phyloP scores from a whole-genome alignment of 2,888 invertebrate genomes.

The Boloria euphrosyne region DNA sequence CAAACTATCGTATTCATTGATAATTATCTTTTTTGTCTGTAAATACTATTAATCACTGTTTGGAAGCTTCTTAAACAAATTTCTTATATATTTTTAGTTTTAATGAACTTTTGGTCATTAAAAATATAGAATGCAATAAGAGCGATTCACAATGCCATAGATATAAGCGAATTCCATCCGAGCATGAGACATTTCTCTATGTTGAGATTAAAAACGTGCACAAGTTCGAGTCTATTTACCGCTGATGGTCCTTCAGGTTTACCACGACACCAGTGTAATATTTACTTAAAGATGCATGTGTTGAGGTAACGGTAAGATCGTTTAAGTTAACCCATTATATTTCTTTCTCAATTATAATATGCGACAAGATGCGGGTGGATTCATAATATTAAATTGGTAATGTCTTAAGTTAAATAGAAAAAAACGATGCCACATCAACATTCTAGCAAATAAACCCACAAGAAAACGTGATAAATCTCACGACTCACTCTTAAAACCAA shows the following conservation, averaged over 20 bases:
- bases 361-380: neutral
- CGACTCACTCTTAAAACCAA: slow-evolving; percentile 61
- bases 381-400: slow-evolving; percentile 15
- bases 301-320: slow-evolving; percentile 1
- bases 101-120: too few relatives aligned
- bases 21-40: too few relatives aligned
- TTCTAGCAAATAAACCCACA: slow-evolving; percentile 29
- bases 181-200: slow-evolving; percentile 14
- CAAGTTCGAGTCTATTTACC: slow-evolving; percentile 27
- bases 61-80: too few relatives aligned
- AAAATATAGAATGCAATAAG: neutral
- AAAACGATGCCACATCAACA: slow-evolving; percentile 14
- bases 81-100: neutral
- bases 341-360: neutral
- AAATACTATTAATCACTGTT: too few relatives aligned
- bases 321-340: slow-evolving; percentile 7
- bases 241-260: slow-evolving; percentile 27
- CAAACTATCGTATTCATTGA: neutral
- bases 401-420: slow-evolving; percentile 15
- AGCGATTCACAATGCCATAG: neutral
- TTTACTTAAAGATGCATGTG: slow-evolving; percentile 17
- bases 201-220: slow-evolving; percentile 34
- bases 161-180: neutral
- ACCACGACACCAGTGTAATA: slow-evolving; percentile 16
- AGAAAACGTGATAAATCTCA: slow-evolving; percentile 43